phyloP scores from a whole-genome alignment of 2,888 invertebrate genomes.

The Lepetodrilus schrolli region DNA sequence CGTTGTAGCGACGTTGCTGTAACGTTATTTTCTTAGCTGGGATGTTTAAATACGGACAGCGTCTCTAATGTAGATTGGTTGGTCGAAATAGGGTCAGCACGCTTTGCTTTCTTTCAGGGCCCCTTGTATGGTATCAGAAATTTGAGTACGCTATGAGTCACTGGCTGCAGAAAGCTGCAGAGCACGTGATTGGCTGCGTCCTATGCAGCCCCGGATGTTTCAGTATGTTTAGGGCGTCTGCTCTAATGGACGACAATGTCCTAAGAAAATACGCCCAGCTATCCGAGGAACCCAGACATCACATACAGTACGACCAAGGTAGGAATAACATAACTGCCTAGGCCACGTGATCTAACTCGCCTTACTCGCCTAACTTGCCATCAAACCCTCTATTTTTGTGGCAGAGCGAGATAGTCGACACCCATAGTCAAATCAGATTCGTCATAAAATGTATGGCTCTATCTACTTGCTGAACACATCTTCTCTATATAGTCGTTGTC shows the following conservation, averaged over 20 bases:
- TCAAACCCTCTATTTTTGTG: no score
- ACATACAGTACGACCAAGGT: conserved; percentile 98
- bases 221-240: conserved; percentile 95
- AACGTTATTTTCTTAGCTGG: no score
- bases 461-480: no score
- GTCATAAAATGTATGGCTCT: no score
- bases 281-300: conserved; percentile 95
- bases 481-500: no score
- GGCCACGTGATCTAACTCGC: no score
- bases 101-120: conserved; percentile 80
- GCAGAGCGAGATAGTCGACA: no score
- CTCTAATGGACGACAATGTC: conserved; percentile 98
- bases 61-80: neutral
- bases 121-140: conserved; percentile 98
- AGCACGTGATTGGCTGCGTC: conserved; percentile 98
- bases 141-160: conserved; percentile 99
- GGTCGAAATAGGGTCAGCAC: neutral
- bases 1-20: no score
- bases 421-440: no score
- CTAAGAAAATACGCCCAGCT: conserved; percentile 94
- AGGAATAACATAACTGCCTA: no score
- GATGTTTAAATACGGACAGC: neutral
- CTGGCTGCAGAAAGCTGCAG: conserved; percentile 99
- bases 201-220: conserved; percentile 98
- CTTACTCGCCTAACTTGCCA: no score